phyloP scores from a whole-genome alignment of 2,888 invertebrate species.

The Altica lythri region DNA sequence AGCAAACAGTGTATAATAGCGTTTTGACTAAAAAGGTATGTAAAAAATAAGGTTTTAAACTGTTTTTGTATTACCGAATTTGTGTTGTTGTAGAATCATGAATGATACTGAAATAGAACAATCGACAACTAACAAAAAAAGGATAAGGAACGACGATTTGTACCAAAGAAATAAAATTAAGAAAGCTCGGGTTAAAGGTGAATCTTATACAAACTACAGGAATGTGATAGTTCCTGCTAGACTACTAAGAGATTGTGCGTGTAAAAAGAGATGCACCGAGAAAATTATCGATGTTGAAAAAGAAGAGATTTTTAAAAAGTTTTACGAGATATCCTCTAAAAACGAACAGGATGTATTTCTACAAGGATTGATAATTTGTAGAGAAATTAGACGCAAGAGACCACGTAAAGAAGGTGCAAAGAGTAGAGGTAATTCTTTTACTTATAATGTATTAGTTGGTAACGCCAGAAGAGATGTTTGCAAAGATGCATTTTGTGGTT shows the following conservation, averaged over 20 bases:
- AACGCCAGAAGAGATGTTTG: background rate
- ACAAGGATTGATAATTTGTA: constrained; percentile 4
- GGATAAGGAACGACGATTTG: background rate
- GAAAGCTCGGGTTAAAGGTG: background rate
- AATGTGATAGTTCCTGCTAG: background rate
- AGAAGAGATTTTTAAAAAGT: background rate
- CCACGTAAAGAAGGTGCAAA: background rate
- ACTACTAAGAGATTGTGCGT: background rate
- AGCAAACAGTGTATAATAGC: too few species aligned
- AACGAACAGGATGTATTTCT: background rate
- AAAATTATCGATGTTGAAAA: background rate
- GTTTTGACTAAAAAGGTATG: too few species aligned
- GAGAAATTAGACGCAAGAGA: background rate
- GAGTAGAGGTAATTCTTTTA: background rate
- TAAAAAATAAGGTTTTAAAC: background rate
- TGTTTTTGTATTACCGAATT: background rate
- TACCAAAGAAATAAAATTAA: background rate
- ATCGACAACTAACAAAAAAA: background rate
- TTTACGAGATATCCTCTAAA: background rate
- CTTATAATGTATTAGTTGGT: background rate
- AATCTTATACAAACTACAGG: background rate
- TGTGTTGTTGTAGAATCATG: background rate
- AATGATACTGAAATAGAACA: background rate
- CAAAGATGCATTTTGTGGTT: background rate
- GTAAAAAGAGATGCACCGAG: background rate